These are phyloP conservation scores for Drosophila neotestacea DNA, from an alignment of 2,888 invertebrate species.

Conservation along the genomic window DNA sequence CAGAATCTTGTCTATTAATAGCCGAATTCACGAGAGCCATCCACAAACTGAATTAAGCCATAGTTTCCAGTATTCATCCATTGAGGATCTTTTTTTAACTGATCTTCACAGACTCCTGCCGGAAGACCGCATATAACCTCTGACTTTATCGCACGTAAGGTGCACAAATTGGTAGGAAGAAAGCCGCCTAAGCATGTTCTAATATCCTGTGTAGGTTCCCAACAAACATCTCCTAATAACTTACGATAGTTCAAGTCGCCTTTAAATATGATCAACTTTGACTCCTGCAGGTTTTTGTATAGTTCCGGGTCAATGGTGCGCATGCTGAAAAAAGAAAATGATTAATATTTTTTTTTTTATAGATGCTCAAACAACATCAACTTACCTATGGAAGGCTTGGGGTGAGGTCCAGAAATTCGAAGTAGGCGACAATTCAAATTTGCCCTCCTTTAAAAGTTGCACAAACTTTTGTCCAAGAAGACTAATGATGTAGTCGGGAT, in stretches of 20 bases:
- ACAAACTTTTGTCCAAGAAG: conserved; percentile 88
- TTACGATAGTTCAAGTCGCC: conserved; percentile 98
- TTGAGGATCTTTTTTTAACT: conserved; percentile 87
- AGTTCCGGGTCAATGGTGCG: conserved; percentile 88
- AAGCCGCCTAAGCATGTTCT: conserved; percentile 87
- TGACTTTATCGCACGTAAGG: conserved; percentile 94
- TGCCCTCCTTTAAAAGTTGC: conserved; percentile 86
- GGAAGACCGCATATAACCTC: conserved; percentile 93
- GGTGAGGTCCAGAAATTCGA: conserved; percentile 96
- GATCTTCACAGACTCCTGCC: conserved; percentile 87
- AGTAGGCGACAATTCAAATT: conserved; percentile 85
- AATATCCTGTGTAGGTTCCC: conserved; percentile 90
- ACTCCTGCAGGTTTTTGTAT: conserved; percentile 89
- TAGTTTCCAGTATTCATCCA: conserved; percentile 95
- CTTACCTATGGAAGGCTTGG: conserved; percentile 88
- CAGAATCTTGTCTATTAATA: conserved; percentile 42
- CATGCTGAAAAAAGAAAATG: conserved; percentile 87
- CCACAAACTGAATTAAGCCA: conserved; percentile 89
- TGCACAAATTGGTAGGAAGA: conserved; percentile 91
- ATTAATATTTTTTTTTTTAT: neutral
- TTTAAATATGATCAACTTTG: conserved; percentile 93
- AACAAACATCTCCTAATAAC: conserved; percentile 93
- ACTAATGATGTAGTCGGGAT: conserved; percentile 76
- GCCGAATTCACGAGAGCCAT: conserved; percentile 61
- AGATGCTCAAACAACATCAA: rapidly evolving